phyloP scores from a whole-genome alignment of 2,888 invertebrate genomes.

The Meloe dianella region DNA sequence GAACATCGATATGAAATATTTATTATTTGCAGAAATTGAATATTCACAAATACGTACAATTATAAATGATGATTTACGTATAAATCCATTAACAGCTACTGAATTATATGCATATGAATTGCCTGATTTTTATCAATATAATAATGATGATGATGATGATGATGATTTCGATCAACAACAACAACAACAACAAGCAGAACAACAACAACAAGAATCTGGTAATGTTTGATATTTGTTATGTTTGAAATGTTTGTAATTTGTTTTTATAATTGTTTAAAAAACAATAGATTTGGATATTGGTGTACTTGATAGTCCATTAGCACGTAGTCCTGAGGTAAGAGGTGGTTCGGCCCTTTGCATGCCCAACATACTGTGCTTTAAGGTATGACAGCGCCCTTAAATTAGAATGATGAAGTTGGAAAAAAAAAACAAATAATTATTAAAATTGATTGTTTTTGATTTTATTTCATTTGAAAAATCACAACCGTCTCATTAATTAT shows the following conservation, averaged over 20 bases:
- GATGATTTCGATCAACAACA: neutral
- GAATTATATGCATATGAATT: constrained; percentile 76
- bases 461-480: neutral
- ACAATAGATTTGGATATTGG: constrained; percentile 52
- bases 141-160: neutral
- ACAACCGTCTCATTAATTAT: too few species aligned
- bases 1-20: constrained; percentile 65
- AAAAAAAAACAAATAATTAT: neutral
- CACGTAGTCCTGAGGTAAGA: constrained; percentile 68
- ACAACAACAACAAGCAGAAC: constrained; percentile 5
- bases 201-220: constrained; percentile 10
- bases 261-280: constrained; percentile 34
- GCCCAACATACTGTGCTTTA: constrained; percentile 86
- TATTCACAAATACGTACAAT: constrained; percentile 72
- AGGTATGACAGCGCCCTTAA: constrained; percentile 68
- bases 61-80: constrained; percentile 62
- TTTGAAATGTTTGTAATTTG: constrained; percentile 2
- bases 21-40: constrained; percentile 75
- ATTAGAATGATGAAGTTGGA: too few species aligned
- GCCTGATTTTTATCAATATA: constrained; percentile 54
- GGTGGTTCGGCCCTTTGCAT: constrained; percentile 81
- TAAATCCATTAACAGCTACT: constrained; percentile 61
- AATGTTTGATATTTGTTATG: neutral
- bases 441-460: neutral
- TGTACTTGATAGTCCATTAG: constrained; percentile 52